These are phyloP conservation scores for Pelvicachromis taeniatus DNA, from an alignment of 2,113 vertebrate genomes.

Conservation along the genomic window DNA sequence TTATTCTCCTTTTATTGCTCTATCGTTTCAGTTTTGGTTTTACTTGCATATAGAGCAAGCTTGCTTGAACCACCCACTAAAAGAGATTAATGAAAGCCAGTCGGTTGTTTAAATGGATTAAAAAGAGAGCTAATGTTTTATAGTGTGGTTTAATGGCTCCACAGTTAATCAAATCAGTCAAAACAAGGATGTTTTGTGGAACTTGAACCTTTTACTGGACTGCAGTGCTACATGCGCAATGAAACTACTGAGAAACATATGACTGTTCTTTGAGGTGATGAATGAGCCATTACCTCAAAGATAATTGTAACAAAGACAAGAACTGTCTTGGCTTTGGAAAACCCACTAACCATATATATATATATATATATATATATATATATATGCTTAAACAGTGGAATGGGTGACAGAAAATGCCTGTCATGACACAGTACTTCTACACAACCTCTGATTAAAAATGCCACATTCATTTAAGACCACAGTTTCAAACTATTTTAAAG, in stretches of 20 bases:
- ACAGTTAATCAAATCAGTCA: neutral
- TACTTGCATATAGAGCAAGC: neutral
- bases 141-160: neutral
- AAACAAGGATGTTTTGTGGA: neutral
- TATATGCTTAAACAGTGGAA: neutral
- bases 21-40: neutral
- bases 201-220: neutral
- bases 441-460: neutral
- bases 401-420: neutral
- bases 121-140: neutral
- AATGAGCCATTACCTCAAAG: neutral
- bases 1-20: neutral
- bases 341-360: too few species aligned
- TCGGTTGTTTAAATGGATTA: neutral
- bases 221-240: too few species aligned
- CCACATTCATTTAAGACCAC: neutral
- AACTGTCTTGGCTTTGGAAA: neutral
- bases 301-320: neutral
- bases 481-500: neutral
- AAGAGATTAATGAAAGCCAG: neutral
- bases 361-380: too few species aligned
- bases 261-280: too few species aligned
- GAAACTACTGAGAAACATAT: too few species aligned
- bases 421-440: neutral
- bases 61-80: rapidly evolving